These are phyloP conservation scores for Hermaeophaga mercurialis DNA, from an alignment of 2,888 invertebrate species.

Conservation along the genomic window DNA sequence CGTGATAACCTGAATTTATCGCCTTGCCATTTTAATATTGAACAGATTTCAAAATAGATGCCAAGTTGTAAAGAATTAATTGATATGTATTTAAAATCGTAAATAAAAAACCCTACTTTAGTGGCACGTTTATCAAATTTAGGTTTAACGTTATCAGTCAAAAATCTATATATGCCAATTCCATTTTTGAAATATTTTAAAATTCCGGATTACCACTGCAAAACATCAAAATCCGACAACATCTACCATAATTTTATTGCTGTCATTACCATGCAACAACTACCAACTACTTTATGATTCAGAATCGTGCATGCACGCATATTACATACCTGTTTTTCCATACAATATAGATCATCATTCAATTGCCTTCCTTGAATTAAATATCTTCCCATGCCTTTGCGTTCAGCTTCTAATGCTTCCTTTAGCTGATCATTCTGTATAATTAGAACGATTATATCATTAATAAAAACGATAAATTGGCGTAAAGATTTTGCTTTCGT, in stretches of 20 bases:
- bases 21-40: slow-evolving; percentile 25
- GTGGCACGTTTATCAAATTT: no score
- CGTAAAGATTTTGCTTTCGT: no score
- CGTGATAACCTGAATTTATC: slow-evolving; percentile 27
- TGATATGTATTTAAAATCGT: no score
- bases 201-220: no score
- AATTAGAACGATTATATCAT: slow-evolving; percentile 18
- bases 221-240: slow-evolving; percentile 1
- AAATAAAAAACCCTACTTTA: no score
- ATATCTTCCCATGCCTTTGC: slow-evolving; percentile 59
- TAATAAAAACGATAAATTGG: slow-evolving; percentile 4
- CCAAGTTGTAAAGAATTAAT: background rate
- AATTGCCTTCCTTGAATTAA: slow-evolving; percentile 43
- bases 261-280: background rate
- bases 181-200: no score
- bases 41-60: slow-evolving; percentile 7
- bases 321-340: slow-evolving; percentile 43
- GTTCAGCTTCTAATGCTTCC: slow-evolving; percentile 61
- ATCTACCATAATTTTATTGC: background rate
- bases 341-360: slow-evolving; percentile 30
- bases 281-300: background rate
- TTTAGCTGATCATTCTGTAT: slow-evolving; percentile 63
- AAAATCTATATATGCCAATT: no score
- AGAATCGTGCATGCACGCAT: background rate
- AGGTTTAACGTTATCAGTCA: no score